Percentiles rank a stretch among this genome's conserved stretches.
Conservation (phyloP, 2,797 vertebrate species). For the Cheracebus regulus region DNA sequence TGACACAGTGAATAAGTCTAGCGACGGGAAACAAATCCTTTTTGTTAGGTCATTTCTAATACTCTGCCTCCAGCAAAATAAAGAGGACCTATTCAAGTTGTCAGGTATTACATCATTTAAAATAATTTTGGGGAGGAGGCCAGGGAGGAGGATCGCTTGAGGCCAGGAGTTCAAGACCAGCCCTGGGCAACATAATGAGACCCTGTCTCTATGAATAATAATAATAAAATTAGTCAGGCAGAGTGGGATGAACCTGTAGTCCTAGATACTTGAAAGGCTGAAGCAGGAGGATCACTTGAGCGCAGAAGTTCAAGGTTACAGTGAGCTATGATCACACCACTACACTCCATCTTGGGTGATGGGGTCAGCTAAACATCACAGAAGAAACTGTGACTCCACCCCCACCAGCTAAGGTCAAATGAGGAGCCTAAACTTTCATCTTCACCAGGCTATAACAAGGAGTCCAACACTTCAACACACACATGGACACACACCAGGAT, state of each 20-base stretch:
- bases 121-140: neutral
- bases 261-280: no score
- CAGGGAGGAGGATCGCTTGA: no score
- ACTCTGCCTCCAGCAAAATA: neutral
- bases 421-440: neutral
- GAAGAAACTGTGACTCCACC: neutral
- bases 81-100: neutral
- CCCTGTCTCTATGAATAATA: neutral
- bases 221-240: no score
- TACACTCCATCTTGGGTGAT: no score
- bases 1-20: neutral
- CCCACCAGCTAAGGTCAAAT: neutral
- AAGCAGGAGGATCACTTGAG: no score
- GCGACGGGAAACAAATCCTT: neutral
- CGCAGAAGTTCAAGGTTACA: no score
- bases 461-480: neutral
- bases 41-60: neutral
- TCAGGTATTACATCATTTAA: neutral
- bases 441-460: no score
- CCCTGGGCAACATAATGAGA: neutral
- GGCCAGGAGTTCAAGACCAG: neutral
- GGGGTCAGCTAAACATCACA: neutral
- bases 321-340: no score
- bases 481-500: neutral
- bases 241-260: no score